Conservation (phyloP, 2,113 vertebrate species). For the Caretta caretta region DNA sequence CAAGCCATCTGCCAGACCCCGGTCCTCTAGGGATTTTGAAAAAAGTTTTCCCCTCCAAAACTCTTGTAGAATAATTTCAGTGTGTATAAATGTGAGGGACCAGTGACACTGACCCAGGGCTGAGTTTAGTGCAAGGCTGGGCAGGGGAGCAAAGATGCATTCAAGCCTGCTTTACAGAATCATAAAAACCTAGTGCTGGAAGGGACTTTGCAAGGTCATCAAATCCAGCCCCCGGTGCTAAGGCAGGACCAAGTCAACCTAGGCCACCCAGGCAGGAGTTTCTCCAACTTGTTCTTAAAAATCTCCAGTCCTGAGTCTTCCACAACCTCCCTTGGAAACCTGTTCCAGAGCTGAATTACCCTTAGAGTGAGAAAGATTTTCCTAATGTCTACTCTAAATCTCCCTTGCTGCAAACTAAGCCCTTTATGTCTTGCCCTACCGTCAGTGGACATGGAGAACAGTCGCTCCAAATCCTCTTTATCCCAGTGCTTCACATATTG, state of each 20-base stretch:
- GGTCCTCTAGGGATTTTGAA: neutral
- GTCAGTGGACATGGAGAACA: neutral
- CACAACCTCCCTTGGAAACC: neutral
- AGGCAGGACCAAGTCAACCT: neutral
- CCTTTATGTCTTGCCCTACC: neutral
- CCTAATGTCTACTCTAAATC: neutral
- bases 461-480: neutral
- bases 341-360: neutral
- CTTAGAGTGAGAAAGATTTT: neutral
- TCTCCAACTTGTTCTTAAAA: neutral
- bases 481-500: neutral
- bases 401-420: neutral
- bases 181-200: neutral
- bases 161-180: neutral
- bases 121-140: neutral
- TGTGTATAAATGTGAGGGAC: neutral
- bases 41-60: neutral
- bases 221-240: neutral
- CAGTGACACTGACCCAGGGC: neutral
- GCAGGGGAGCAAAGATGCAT: neutral
- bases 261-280: neutral
- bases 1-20: too few relatives aligned
- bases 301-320: neutral
- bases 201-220: neutral
- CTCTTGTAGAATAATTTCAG: neutral